phyloP scores from a whole-genome alignment of 2,113 vertebrate genomes.

The Stercorarius parasiticus region DNA sequence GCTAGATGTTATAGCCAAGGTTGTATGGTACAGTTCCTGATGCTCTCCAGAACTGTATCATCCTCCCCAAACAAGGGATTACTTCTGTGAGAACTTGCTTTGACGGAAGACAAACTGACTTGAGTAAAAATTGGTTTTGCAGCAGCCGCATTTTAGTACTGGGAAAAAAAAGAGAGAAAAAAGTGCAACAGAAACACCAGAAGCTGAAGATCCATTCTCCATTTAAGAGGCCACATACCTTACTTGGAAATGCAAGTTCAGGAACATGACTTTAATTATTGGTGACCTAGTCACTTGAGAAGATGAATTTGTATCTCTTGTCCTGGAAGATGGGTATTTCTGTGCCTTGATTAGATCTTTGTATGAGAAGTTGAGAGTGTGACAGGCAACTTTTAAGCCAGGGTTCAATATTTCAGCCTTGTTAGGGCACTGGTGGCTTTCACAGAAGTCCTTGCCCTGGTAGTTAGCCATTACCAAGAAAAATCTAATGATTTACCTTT shows the following conservation, averaged over 20 bases:
- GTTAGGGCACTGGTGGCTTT: background rate
- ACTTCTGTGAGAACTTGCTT: background rate
- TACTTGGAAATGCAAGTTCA: background rate
- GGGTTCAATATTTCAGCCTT: background rate
- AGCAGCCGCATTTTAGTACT: background rate
- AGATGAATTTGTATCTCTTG: background rate
- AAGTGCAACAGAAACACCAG: background rate
- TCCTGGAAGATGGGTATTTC: background rate
- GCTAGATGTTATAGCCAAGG: background rate
- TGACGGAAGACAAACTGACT: background rate
- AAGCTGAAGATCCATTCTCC: background rate
- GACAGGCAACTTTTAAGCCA: background rate
- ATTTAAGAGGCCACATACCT: background rate
- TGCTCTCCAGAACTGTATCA: background rate
- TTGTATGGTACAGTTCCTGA: background rate
- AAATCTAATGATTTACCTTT: slow-evolving; percentile 46
- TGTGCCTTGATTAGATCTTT: background rate
- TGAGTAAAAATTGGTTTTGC: background rate
- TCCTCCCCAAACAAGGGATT: background rate
- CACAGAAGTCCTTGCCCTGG: background rate
- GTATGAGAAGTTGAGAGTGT: background rate
- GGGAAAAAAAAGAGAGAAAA: background rate
- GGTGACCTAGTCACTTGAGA: background rate
- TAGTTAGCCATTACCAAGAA: slow-evolving; percentile 25
- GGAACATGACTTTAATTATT: background rate